Conservation (phyloP, 2,797 vertebrate genomes). For the Vultur gryphus region DNA sequence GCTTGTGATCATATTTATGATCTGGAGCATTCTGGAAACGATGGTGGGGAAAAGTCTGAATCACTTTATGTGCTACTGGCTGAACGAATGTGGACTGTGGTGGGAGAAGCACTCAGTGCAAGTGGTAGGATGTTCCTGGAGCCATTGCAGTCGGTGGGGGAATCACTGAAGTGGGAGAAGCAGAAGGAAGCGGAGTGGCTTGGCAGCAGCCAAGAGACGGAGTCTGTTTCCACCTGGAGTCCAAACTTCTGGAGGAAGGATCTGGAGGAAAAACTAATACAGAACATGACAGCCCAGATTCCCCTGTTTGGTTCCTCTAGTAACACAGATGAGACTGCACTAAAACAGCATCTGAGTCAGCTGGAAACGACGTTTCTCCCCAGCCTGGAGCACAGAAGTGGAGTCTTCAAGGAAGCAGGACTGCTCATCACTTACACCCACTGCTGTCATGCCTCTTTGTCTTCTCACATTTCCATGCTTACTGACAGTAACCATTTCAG, state of each 20-base stretch:
- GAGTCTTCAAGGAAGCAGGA: conserved; percentile 15
- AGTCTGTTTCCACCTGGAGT: neutral
- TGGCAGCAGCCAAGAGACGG: fast-evolving
- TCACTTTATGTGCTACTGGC: neutral
- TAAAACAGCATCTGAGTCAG: conserved; percentile 27
- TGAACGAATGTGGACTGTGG: conserved; percentile 43
- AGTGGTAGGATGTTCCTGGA: neutral
- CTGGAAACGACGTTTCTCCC: neutral
- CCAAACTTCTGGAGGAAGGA: conserved; percentile 52
- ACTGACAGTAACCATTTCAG: neutral
- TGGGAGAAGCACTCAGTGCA: neutral
- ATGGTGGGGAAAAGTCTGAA: neutral
- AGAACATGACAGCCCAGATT: neutral
- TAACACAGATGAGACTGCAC: neutral
- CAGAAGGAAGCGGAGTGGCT: neutral
- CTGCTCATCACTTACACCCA: neutral
- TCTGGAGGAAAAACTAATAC: conserved; percentile 37
- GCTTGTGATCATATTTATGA: conserved; percentile 40
- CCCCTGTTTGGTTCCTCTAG: neutral
- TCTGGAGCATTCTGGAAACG: neutral
- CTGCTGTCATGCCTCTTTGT: conserved; percentile 16
- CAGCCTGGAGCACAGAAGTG: neutral
- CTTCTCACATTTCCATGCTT: conserved; percentile 19
- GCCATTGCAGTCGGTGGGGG: neutral
- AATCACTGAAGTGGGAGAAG: conserved; percentile 27